Percentiles rank a stretch among this genome's conserved stretches.
phyloP scores from a whole-genome alignment of 1,140 invertebrate genomes.

The Vollenhovia emeryi region DNA sequence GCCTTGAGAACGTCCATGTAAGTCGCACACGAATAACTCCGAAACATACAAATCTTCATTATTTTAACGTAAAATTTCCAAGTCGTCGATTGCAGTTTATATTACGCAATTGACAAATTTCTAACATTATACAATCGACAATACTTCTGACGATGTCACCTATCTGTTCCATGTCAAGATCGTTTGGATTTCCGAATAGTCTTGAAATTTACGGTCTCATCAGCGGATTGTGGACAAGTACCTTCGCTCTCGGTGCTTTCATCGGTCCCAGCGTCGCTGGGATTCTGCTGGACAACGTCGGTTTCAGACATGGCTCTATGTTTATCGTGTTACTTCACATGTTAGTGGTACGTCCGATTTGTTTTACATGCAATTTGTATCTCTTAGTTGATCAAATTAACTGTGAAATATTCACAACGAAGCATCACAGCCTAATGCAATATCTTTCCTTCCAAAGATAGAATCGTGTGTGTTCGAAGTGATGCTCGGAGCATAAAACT shows the following conservation, averaged over 20 bases:
- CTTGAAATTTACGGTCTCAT: slow-evolving; percentile 93
- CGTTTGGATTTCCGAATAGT: slow-evolving; percentile 91
- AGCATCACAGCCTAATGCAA: background rate
- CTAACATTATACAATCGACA: background rate
- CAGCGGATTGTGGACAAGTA: slow-evolving; percentile 94
- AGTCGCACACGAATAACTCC: slow-evolving; percentile 71
- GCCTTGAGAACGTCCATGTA: slow-evolving; percentile 91
- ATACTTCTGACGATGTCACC: background rate
- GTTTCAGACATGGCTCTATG: slow-evolving; percentile 89
- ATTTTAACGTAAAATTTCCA: background rate
- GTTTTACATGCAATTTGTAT: background rate
- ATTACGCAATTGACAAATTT: background rate
- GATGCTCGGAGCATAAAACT: background rate
- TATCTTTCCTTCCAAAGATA: background rate
- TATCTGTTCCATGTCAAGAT: slow-evolving; percentile 81
- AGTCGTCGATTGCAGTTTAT: background rate
- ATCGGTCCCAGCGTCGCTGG: slow-evolving; percentile 93
- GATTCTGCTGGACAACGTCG: slow-evolving; percentile 90
- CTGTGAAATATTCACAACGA: background rate
- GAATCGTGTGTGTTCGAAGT: background rate
- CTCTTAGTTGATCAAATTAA: background rate
- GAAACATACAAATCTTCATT: background rate
- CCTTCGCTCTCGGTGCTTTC: slow-evolving; percentile 94
- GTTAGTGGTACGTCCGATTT: slow-evolving; percentile 87
- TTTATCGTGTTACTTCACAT: slow-evolving; percentile 90